phyloP scores from a whole-genome alignment of 2,113 vertebrate genomes.

The Periophthalmus modestus region DNA sequence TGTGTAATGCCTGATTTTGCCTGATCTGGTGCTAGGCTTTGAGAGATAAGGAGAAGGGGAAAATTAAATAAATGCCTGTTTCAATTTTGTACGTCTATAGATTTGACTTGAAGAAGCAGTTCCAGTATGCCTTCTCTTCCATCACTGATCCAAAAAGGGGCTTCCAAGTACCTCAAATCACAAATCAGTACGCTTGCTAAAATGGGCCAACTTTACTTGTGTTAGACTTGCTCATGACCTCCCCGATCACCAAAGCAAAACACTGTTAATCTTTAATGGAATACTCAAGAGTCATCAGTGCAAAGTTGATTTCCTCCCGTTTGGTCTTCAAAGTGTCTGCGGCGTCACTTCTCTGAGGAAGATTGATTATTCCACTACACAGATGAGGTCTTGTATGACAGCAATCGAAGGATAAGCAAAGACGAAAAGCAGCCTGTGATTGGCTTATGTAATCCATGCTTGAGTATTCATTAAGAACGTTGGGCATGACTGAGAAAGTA shows the following conservation, averaged over 20 bases:
- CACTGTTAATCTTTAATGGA: conserved; percentile 39
- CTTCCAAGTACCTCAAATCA: conserved; percentile 13
- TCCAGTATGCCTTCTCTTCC: background rate
- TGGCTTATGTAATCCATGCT: conserved; percentile 20
- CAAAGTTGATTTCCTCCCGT: conserved; percentile 32
- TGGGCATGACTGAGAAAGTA: background rate
- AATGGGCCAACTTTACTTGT: conserved; percentile 20
- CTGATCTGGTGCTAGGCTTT: background rate
- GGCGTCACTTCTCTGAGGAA: conserved; percentile 26
- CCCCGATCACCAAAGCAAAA: conserved; percentile 31
- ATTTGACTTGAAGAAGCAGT: background rate
- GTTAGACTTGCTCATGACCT: conserved; percentile 21
- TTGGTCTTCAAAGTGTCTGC: conserved; percentile 19
- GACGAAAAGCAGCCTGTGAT: conserved; percentile 13
- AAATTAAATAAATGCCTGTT: background rate
- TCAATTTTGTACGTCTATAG: background rate
- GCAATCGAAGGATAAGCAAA: conserved; percentile 20
- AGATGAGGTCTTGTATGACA: conserved; percentile 42
- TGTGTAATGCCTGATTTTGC: too few species aligned
- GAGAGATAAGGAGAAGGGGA: background rate
- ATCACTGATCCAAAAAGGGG: background rate
- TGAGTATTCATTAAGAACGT: conserved; percentile 6
- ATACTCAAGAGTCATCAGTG: conserved; percentile 11
- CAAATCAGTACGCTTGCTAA: background rate
- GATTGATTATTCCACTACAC: conserved; percentile 32